A percentile compares a stretch with the other conserved stretches of the same genome.
Evolutionary conservation across 2,797 vertebrate species (phyloP).

Genomic region (Melanotaenia pygmaea): DNA sequence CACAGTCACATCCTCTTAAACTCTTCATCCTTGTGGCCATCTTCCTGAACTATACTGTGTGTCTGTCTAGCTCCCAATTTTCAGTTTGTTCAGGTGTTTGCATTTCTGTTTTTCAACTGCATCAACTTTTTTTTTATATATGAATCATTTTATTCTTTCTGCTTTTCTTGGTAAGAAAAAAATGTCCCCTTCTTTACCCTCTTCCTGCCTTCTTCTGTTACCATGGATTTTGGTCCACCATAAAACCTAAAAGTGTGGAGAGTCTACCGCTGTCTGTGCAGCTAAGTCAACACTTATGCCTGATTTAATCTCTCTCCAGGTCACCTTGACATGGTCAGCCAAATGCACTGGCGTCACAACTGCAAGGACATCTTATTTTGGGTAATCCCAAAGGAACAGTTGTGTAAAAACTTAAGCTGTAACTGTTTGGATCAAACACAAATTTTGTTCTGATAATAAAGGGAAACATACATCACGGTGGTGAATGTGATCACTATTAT

Average conservation of each 20-base stretch:
- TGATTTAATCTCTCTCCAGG: slow-evolving; percentile 22
- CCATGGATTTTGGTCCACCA: background rate
- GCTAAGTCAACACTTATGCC: background rate
- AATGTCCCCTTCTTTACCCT: background rate
- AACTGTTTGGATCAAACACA: slow-evolving; percentile 31
- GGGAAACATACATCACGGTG: slow-evolving; percentile 6
- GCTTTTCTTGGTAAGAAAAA: background rate
- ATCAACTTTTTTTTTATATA: background rate
- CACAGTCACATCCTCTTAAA: background rate
- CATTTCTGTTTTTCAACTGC: background rate
- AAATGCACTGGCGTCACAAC: slow-evolving; percentile 16
- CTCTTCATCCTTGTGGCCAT: background rate
- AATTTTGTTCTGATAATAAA: slow-evolving; percentile 19
- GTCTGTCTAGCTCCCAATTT: background rate
- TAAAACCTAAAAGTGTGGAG: background rate
- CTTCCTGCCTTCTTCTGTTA: background rate
- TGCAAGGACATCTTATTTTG: slow-evolving; percentile 51
- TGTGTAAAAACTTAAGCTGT: slow-evolving; percentile 8
- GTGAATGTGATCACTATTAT: background rate
- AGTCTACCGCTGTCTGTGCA: background rate
- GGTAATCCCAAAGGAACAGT: slow-evolving; percentile 36
- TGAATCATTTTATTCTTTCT: background rate
- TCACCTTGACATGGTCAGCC: slow-evolving; percentile 50
- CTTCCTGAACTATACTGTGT: background rate
- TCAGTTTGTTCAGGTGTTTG: background rate